Evolutionary conservation across 2,797 vertebrate genomes (phyloP).

Genomic region (Sternotherus odoratus): DNA sequence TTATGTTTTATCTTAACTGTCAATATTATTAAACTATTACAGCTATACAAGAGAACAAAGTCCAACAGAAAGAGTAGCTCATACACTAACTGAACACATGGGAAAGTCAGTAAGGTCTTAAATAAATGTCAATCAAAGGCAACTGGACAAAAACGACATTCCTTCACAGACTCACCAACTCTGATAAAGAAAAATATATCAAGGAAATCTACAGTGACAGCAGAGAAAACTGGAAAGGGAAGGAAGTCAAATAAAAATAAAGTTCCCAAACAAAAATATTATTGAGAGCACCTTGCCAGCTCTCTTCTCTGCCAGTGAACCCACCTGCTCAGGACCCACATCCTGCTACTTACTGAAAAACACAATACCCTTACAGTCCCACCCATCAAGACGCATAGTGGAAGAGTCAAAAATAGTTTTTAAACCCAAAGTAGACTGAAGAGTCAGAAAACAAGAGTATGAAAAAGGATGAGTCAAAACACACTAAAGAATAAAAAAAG

Average conservation of each 20-base stretch:
- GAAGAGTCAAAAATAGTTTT: conserved; percentile 66
- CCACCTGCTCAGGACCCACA: conserved; percentile 47
- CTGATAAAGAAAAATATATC: background rate
- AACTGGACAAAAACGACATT: background rate
- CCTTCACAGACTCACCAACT: background rate
- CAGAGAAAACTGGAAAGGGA: background rate
- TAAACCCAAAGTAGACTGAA: conserved; percentile 40
- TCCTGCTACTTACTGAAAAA: conserved; percentile 64
- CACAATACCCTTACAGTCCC: conserved; percentile 31
- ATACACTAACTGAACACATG: background rate
- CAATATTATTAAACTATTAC: background rate
- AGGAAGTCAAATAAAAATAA: background rate
- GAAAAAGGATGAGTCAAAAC: conserved; percentile 69
- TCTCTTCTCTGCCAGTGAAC: background rate
- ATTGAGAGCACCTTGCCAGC: background rate
- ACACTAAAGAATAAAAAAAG: background rate
- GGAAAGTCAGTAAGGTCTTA: background rate
- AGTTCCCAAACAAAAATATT: background rate
- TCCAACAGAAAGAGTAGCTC: background rate
- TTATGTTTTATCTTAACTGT: conserved; percentile 3
- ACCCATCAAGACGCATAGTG: conserved; percentile 21
- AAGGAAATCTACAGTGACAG: background rate
- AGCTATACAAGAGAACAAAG: background rate
- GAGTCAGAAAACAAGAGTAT: conserved; percentile 41
- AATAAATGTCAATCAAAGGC: background rate